Conservation (phyloP, 1,140 invertebrate species). For the Chymomyza costata region DNA sequence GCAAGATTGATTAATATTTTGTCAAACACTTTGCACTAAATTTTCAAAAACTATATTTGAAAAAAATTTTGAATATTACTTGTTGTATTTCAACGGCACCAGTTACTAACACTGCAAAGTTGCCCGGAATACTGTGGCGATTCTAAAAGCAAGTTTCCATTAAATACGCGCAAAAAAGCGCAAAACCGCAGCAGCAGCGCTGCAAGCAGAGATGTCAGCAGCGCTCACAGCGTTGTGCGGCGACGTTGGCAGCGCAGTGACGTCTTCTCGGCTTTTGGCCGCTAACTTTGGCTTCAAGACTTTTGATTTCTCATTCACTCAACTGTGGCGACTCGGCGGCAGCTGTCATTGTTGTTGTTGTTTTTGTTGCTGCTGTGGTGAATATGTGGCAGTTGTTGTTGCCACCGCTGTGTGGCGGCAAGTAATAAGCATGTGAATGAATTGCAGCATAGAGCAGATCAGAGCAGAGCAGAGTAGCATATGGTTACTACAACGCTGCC, state of each 20-base stretch:
- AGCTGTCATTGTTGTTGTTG: constrained; percentile 5
- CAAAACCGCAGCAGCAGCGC: constrained; percentile 37
- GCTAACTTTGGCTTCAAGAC: constrained; percentile 38
- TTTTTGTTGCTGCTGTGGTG: constrained; percentile 20
- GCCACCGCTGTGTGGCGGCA: constrained; percentile 14
- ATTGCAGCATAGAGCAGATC: constrained; percentile 51
- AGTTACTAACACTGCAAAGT: constrained; percentile 67
- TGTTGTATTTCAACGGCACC: constrained; percentile 62
- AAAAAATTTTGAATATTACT: constrained; percentile 45
- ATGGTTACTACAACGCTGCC: constrained; percentile 48
- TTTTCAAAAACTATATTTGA: constrained; percentile 4
- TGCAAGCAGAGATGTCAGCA: constrained; percentile 6
- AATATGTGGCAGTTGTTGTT: constrained; percentile 9
- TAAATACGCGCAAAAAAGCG: constrained; percentile 62
- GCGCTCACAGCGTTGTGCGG: constrained; percentile 16
- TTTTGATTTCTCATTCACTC: constrained; percentile 57
- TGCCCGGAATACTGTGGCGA: constrained; percentile 75
- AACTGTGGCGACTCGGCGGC: constrained; percentile 34
- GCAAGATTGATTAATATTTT: constrained; percentile 6
- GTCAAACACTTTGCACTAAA: constrained; percentile 6
- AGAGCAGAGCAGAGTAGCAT: too few relatives aligned
- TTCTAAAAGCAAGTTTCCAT: constrained; percentile 70
- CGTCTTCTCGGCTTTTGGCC: too few relatives aligned
- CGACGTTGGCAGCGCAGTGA: constrained; percentile 26
- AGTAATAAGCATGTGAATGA: constrained; percentile 45